Conservation (phyloP, 2,888 invertebrate genomes). For the Zygogramma bicolorata region DNA sequence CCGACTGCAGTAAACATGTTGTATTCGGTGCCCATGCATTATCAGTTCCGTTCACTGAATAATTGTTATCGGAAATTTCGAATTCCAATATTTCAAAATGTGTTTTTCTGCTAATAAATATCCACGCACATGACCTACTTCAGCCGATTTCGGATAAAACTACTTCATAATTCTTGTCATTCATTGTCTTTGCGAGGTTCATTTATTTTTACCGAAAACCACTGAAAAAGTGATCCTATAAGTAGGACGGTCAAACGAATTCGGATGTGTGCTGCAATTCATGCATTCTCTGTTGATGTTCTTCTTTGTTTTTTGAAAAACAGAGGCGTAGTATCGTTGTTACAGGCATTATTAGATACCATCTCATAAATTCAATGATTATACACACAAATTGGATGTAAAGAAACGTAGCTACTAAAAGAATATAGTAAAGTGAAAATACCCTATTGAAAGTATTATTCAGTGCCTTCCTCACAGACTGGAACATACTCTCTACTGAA, state of each 20-base stretch:
- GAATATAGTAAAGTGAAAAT: too few species aligned
- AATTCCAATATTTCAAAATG: constrained; percentile 1
- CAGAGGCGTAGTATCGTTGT: constrained; percentile 1
- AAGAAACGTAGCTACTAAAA: too few species aligned
- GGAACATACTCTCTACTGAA: too few species aligned
- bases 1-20: background rate
- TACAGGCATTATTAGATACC: too few species aligned
- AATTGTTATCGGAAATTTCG: constrained; percentile 16
- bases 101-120: constrained; percentile 25
- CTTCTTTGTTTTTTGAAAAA: background rate
- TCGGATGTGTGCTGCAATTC: background rate
- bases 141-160: constrained; percentile 24
- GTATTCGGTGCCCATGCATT: background rate
- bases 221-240: constrained; percentile 33
- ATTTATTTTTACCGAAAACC: constrained; percentile 34
- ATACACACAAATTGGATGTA: too few species aligned
- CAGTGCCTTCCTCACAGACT: too few species aligned
- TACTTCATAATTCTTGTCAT: constrained; percentile 19
- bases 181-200: constrained; percentile 20
- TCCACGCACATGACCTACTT: constrained; percentile 27
- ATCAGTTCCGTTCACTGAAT: background rate
- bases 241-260: constrained; percentile 30
- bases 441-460: too few species aligned
- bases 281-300: background rate
- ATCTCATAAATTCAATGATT: too few species aligned